These are phyloP conservation scores for Ophion obscuratus DNA, from an alignment of 2,888 invertebrate genomes.

Conservation along the genomic window DNA sequence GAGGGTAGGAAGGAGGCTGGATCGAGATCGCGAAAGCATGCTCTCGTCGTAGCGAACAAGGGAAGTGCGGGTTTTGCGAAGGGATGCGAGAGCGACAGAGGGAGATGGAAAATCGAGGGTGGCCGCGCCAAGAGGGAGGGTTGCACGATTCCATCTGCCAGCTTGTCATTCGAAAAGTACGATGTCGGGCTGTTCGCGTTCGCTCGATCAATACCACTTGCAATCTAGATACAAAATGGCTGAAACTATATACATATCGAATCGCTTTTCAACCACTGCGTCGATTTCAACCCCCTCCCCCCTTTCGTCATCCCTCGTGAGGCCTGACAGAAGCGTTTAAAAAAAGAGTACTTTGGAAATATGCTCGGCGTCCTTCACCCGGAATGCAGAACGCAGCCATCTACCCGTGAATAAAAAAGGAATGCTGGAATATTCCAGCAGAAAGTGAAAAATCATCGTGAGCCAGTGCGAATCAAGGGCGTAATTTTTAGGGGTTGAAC, in stretches of 20 bases:
- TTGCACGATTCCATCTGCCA: conserved; percentile 85
- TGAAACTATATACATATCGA: conserved; percentile 71
- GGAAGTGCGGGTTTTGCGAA: conserved; percentile 35
- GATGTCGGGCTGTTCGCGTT: conserved; percentile 79
- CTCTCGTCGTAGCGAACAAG: conserved; percentile 39
- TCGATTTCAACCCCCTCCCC: conserved; percentile 35
- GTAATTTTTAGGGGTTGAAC: background rate
- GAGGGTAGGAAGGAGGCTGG: conserved; percentile 72
- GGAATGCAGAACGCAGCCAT: background rate
- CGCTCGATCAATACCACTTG: conserved; percentile 83
- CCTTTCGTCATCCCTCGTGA: background rate
- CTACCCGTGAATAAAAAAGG: background rate
- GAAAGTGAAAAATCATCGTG: background rate
- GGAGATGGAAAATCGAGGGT: conserved; percentile 69
- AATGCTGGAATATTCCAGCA: background rate
- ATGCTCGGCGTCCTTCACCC: conserved; percentile 19
- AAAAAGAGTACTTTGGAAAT: background rate
- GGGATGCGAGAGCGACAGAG: conserved; percentile 45
- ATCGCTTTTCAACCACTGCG: conserved; percentile 63
- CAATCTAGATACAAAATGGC: conserved; percentile 84
- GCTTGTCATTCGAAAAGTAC: conserved; percentile 84
- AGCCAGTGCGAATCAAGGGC: background rate
- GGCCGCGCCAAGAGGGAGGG: conserved; percentile 77
- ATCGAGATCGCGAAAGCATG: conserved; percentile 72
- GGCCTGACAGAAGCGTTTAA: background rate